Base-by-base conservation (phyloP, 2,113 vertebrate species). In the Glaucidium brasilianum region DNA sequence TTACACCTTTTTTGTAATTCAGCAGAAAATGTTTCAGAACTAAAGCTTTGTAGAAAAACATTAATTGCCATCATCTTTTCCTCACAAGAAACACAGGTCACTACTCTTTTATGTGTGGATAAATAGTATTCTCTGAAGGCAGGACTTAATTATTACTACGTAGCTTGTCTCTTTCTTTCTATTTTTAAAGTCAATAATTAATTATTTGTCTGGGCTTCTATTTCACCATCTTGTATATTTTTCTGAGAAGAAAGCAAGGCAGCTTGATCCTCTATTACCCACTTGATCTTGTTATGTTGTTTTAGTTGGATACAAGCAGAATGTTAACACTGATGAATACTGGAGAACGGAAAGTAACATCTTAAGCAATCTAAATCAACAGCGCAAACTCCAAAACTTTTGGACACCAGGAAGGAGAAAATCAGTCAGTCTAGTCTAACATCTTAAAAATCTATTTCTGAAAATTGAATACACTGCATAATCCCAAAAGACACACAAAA, bases 151-250 rank as follows among this genome's bases (percentile, higher is more conserved):
- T 93, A 53, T 83, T 78, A 96, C 95, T 85, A 79, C 78, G 41
- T 25, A 78, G 27, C 37, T 92, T 85, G 27, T 64, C 45, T 49
- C 82, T 41, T 83, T 13, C 43, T 89, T 90, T 91, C 74, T 71
- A 13, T 75, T 95, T 96, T 95, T 83, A 32, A 90, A 85, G 45
- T 82, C 91, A 96, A 88, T 56, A 73, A 30, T 26, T 68, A 66
- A 82, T 86, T 94, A 37, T 94, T 67, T 94, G 58, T 68, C 43
- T 75, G 21, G 52, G 37, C 58, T 88, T 95, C 85, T 87, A 50
- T 75, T 91, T 95, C 63, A 76, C 34, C 56, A 81, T 21, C 64
- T 79, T 83, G 39, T 84, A 14, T 21, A 47, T 64, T 90, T 94
- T 75, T 67, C 67, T 53, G 37, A 20, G 74, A 74, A 81, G 59